These are phyloP conservation scores for Drosophila mettleri DNA, from an alignment of 2,888 invertebrate genomes.

Conservation along the genomic window DNA sequence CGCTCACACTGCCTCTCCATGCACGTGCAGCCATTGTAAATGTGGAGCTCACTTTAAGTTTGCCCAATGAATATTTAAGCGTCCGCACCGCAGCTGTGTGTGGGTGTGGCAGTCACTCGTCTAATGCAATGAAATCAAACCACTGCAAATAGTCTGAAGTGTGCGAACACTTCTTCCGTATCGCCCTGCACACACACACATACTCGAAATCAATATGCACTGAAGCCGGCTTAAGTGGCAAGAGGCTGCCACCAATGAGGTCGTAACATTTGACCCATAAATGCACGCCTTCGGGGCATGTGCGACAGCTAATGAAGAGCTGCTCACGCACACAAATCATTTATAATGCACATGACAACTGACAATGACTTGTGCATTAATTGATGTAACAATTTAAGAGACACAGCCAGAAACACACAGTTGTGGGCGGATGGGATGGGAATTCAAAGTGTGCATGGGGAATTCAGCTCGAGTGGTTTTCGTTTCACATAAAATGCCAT, in stretches of 20 bases:
- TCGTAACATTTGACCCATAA: slow-evolving; percentile 76
- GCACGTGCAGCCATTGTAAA: slow-evolving; percentile 8
- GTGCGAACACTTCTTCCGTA: slow-evolving; percentile 5
- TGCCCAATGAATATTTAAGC: slow-evolving; percentile 63
- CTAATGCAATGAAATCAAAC: slow-evolving; percentile 70
- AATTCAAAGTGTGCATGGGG: slow-evolving; percentile 18
- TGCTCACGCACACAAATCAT: slow-evolving; percentile 71
- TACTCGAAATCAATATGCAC: slow-evolving; percentile 62
- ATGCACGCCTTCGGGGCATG: slow-evolving; percentile 37
- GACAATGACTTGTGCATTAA: slow-evolving; percentile 78
- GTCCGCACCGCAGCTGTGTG: slow-evolving; percentile 14
- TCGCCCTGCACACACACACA: slow-evolving; percentile 1
- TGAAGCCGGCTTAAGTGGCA: not conserved
- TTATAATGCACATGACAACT: slow-evolving; percentile 73
- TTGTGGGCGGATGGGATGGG: not conserved
- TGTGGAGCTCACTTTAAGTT: slow-evolving; percentile 53
- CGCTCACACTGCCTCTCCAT: not conserved
- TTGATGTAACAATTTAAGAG: slow-evolving; percentile 73
- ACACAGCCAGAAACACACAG: slow-evolving; percentile 7
- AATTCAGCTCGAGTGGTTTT: slow-evolving; percentile 49
- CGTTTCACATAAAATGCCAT: slow-evolving; percentile 69
- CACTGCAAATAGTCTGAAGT: slow-evolving; percentile 69
- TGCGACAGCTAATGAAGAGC: slow-evolving; percentile 67
- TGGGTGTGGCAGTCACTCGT: slow-evolving; percentile 46
- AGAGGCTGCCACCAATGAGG: slow-evolving; percentile 59